phyloP scores from a whole-genome alignment of 2,888 invertebrate genomes.

The Carabus problematicus region DNA sequence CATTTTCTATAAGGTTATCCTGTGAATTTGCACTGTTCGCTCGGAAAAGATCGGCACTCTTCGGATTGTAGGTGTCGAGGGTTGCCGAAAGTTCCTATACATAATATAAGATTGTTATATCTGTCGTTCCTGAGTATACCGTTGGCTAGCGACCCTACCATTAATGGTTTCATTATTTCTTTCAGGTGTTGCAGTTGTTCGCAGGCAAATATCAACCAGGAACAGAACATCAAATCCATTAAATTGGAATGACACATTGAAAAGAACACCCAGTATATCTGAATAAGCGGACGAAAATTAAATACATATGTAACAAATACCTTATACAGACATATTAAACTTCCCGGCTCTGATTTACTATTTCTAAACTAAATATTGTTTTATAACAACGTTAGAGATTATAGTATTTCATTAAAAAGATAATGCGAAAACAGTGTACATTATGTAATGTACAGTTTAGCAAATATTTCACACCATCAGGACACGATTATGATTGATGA shows the following conservation, averaged over 20 bases:
- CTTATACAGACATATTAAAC: too few relatives aligned
- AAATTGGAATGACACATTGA: conserved; percentile 61
- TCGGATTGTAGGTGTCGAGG: conserved; percentile 77
- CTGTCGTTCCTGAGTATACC: neutral
- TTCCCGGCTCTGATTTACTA: too few relatives aligned
- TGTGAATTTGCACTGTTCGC: conserved; percentile 62
- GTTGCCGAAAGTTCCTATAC: conserved; percentile 77
- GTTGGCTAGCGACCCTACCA: conserved; percentile 59
- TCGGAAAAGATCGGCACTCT: conserved; percentile 74
- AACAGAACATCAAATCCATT: conserved; percentile 81
- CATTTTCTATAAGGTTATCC: conserved; percentile 52
- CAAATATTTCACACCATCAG: neutral
- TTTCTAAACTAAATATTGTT: too few relatives aligned
- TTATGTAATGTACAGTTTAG: neutral
- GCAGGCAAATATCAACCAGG: conserved; percentile 85
- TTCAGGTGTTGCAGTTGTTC: conserved; percentile 86
- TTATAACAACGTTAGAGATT: too few relatives aligned
- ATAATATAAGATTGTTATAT: conserved; percentile 7
- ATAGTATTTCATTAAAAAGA: too few relatives aligned
- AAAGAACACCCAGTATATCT: conserved; percentile 58
- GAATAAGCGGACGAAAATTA: conserved; percentile 39
- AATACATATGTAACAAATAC: neutral
- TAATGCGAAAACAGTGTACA: too few relatives aligned
- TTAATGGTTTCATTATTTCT: conserved; percentile 84
- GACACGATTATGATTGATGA: too few relatives aligned